Conservation (phyloP, 2,113 vertebrate genomes). For the Poecile atricapillus region DNA sequence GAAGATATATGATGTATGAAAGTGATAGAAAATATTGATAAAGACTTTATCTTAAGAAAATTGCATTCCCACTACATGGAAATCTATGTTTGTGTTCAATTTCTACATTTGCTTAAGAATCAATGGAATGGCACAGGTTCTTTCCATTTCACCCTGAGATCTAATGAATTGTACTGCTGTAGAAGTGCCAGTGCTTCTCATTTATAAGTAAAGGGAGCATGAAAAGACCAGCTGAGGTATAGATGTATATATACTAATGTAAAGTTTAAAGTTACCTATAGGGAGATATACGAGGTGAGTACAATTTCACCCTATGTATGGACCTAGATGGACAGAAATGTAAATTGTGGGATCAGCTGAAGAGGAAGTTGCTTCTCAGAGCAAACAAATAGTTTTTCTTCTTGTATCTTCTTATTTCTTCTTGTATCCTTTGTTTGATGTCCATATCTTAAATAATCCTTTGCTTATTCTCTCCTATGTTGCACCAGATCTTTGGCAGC, state of each 20-base stretch:
- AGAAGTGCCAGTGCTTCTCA: background rate
- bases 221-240: background rate
- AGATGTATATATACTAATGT: background rate
- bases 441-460: background rate
- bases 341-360: background rate
- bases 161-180: background rate
- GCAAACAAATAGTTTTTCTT: background rate
- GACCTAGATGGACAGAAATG: background rate
- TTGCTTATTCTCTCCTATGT: background rate
- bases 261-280: background rate
- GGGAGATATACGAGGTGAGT: background rate
- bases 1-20: background rate
- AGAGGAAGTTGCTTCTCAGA: background rate
- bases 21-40: background rate
- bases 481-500: background rate
- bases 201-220: background rate
- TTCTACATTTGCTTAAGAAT: background rate
- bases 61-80: background rate
- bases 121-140: background rate
- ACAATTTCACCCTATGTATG: background rate
- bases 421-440: background rate
- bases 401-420: background rate
- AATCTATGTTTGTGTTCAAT: background rate
- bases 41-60: background rate
- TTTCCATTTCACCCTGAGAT: background rate